phyloP scores from a whole-genome alignment of 2,888 invertebrate genomes.

The Hymenopus coronatus region DNA sequence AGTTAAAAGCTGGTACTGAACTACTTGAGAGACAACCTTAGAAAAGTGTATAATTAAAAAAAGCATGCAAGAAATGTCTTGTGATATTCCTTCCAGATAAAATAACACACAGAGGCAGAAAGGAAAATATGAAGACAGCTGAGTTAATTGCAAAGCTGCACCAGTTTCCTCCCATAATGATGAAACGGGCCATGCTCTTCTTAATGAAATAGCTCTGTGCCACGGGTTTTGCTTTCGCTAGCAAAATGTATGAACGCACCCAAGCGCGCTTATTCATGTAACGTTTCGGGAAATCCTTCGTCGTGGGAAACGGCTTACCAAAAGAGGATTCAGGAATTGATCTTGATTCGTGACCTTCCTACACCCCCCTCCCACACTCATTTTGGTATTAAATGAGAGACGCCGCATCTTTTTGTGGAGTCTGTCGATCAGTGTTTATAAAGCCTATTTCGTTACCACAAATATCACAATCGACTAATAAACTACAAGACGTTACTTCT shows the following conservation, averaged over 20 bases:
- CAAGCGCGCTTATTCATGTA: background rate
- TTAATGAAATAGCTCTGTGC: background rate
- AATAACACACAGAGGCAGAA: background rate
- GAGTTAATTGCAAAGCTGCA: background rate
- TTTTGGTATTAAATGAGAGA: background rate
- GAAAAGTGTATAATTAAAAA: background rate
- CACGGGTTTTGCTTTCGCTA: background rate
- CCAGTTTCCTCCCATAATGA: background rate
- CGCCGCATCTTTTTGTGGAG: too few species aligned
- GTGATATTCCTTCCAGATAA: background rate
- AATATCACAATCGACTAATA: too few species aligned
- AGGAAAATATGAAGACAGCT: background rate
- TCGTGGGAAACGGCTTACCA: background rate
- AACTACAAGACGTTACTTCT: too few species aligned
- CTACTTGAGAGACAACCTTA: background rate
- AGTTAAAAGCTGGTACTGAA: background rate
- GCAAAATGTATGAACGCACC: background rate
- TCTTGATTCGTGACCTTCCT: background rate
- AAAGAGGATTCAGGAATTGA: background rate
- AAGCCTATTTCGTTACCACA: too few species aligned
- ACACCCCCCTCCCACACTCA: background rate
- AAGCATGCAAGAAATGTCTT: background rate
- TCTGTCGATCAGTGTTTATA: too few species aligned
- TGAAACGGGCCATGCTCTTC: background rate
- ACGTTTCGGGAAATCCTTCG: background rate